Evolutionary conservation across 2,113 vertebrate species (phyloP).

Genomic region (Cyanoderma ruficeps): DNA sequence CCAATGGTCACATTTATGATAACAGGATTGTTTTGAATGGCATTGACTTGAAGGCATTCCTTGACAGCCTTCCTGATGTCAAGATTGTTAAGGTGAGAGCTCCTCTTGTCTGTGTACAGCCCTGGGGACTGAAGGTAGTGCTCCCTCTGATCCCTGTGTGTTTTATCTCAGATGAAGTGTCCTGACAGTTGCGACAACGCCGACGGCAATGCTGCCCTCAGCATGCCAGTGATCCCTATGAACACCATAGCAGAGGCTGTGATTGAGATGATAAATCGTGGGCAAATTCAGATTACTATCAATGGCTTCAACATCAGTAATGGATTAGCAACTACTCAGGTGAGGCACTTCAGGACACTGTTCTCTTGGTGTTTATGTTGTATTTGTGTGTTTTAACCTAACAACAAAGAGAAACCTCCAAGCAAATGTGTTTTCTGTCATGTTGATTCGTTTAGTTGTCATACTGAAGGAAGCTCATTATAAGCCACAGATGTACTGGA

Average conservation of each 20-base stretch:
- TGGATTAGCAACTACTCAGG: slow-evolving; percentile 97
- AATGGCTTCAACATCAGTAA: slow-evolving; percentile 98
- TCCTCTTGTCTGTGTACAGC: not conserved
- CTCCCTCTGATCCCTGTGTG: not conserved
- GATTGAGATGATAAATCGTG: slow-evolving; percentile 99
- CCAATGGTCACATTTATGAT: slow-evolving; percentile 99
- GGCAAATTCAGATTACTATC: slow-evolving; percentile 98
- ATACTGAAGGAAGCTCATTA: not conserved
- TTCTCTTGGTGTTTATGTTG: not conserved
- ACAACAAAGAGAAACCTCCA: not conserved
- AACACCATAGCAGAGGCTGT: slow-evolving; percentile 98
- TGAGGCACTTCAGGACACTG: slow-evolving; percentile 29
- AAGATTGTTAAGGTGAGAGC: slow-evolving; percentile 94
- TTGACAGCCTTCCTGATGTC: slow-evolving; percentile 96
- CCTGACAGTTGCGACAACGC: slow-evolving; percentile 86
- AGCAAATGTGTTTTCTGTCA: not conserved
- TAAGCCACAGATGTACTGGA: not conserved
- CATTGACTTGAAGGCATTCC: slow-evolving; percentile 96
- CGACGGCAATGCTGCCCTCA: slow-evolving; percentile 88
- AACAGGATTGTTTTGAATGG: slow-evolving; percentile 98
- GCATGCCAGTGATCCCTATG: slow-evolving; percentile 98
- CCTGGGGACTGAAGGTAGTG: not conserved
- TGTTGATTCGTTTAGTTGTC: not conserved
- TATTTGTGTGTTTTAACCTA: not conserved
- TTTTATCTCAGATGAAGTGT: slow-evolving; percentile 87